phyloP scores from a whole-genome alignment of 2,888 invertebrate species.

The Cataglyphis livida region DNA sequence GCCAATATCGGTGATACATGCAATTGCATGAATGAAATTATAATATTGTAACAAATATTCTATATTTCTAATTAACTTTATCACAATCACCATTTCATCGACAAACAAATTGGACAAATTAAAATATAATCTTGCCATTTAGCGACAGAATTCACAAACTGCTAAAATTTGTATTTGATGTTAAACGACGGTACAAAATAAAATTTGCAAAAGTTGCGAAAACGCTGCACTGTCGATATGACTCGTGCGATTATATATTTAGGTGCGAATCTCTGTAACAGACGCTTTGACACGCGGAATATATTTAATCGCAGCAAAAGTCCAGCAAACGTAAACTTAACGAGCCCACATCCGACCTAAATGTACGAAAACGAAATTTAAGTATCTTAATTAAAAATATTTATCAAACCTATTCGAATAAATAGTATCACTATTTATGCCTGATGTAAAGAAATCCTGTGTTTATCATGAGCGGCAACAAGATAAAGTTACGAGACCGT shows the following conservation, averaged over 20 bases:
- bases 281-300: not conserved
- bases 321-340: constrained; percentile 16
- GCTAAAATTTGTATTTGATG: not conserved
- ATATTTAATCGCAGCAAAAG: not conserved
- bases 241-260: constrained; percentile 8
- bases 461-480: not conserved
- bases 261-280: not conserved
- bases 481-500: not conserved
- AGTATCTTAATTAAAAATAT: not conserved
- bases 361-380: not conserved
- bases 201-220: not conserved
- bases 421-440: not conserved
- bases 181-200: not conserved
- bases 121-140: not conserved
- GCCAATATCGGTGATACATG: not conserved
- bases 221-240: not conserved
- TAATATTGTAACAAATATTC: not conserved
- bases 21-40: not conserved
- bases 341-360: not conserved
- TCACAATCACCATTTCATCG: not conserved
- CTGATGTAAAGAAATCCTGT: not conserved
- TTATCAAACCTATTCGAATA: not conserved
- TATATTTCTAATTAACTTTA: constrained; percentile 7
- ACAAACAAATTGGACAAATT: not conserved
- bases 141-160: not conserved